These are phyloP conservation scores for Drosophila nigromelanica DNA, from an alignment of 1,140 invertebrate genomes.

Conservation along the genomic window DNA sequence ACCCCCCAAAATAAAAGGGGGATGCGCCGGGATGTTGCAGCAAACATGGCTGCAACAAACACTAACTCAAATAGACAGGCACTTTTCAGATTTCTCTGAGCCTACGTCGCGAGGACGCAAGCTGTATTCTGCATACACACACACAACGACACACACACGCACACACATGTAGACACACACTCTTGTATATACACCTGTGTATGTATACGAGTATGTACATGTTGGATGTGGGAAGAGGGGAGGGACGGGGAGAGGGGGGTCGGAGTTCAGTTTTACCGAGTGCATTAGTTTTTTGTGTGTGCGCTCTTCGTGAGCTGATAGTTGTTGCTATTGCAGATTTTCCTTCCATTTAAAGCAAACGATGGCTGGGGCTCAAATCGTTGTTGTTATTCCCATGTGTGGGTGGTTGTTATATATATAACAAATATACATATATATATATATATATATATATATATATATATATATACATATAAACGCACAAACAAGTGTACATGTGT, in stretches of 20 bases:
- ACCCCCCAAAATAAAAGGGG: too few relatives aligned
- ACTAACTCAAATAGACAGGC: slow-evolving; percentile 7
- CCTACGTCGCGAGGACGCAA: neutral
- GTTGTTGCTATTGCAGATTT: slow-evolving; percentile 20
- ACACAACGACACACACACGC: neutral
- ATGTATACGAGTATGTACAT: slow-evolving; percentile 24
- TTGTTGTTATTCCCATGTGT: slow-evolving; percentile 17
- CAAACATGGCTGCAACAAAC: neutral
- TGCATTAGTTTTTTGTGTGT: slow-evolving; percentile 28
- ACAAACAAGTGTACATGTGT: too few relatives aligned
- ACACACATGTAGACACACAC: neutral
- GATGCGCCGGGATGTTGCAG: too few relatives aligned
- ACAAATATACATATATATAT: neutral
- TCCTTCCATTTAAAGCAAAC: slow-evolving; percentile 16
- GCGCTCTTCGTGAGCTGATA: neutral
- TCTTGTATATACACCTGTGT: slow-evolving; percentile 4
- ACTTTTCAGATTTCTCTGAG: slow-evolving; percentile 12
- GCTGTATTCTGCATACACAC: slow-evolving; percentile 3
- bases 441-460: neutral
- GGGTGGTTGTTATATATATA: slow-evolving; percentile 3
- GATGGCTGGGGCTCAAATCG: neutral
- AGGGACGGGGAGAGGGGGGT: neutral
- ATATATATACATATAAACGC: too few relatives aligned
- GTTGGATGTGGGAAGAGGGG: neutral
- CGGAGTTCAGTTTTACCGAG: slow-evolving; percentile 16